Evolutionary conservation across 2,888 invertebrate genomes (phyloP), one percentile per base, ranked within the genome.

Genomic region (Philopedon plagiatum): DNA sequence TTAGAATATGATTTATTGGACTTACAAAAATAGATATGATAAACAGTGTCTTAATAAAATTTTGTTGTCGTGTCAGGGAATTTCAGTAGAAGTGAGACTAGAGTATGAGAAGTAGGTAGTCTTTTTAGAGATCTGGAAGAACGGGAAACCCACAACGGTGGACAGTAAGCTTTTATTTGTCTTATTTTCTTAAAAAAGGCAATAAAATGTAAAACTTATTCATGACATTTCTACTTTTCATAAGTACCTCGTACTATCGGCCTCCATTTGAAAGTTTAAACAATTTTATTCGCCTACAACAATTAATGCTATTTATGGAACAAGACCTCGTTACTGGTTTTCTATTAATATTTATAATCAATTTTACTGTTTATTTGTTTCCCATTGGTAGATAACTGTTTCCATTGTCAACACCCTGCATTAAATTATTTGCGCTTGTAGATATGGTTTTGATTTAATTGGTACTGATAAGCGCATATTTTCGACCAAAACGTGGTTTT

Each of bases 341-440:
- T 26, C 51, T 51, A 51, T 51, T 23, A 51, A 51, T 26, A 51
- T 26, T 51, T n/a, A 29, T 51, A 51, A 51, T 51, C 23, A 51
- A 26, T 44, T 11, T 7, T 61, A 60, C n/a, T 23, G 21, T 51
- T 63, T 63, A 63, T 63, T 51, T 49, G 11, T 51, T 37, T 34
- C 49, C 51, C 34, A 51, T 34, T 26, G 34, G 34, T 13, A 29
- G 63, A 51, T 63, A 63, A 19, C 19, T 44, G 9, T 44, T 44
- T 44, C 44, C 44, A 54, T 29, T 26, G 26, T 54, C 23, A 29
- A 64, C 13, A 13, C 41, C 26, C 23, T 57, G 41, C 34, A 41
- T 2, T 18, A 18, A 23, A 54, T 54, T 56, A 54, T 5, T 23
- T 56, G 2, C 56, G 54, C 39, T 39, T 56, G 18, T 63, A n/a